These are phyloP conservation scores for Botia almorhae DNA, from an alignment of 2,797 vertebrate genomes.

Conservation along the genomic window DNA sequence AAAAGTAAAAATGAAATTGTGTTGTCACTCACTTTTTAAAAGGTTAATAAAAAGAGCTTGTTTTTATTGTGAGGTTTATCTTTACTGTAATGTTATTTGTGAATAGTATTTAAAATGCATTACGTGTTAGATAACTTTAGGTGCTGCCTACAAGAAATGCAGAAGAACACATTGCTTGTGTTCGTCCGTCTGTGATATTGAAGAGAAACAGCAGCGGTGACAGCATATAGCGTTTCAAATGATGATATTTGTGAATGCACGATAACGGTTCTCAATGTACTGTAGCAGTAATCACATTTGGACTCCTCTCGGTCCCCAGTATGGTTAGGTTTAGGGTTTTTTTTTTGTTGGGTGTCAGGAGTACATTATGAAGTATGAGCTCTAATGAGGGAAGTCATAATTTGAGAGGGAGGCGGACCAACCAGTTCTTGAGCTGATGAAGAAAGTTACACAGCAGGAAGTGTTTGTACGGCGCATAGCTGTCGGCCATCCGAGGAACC, in stretches of 20 bases:
- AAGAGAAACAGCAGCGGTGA: too few relatives aligned
- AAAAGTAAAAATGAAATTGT: background rate
- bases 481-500: background rate
- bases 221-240: background rate
- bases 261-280: background rate
- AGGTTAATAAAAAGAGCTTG: background rate
- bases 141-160: background rate
- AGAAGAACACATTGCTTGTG: too few relatives aligned
- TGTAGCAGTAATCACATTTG: background rate
- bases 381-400: background rate
- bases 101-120: background rate
- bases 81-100: background rate
- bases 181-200: background rate
- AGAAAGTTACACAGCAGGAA: conserved; percentile 41
- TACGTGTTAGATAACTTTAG: background rate
- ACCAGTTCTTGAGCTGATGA: background rate
- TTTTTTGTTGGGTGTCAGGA: background rate
- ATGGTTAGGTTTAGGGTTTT: too few relatives aligned
- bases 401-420: background rate
- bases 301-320: too few relatives aligned
- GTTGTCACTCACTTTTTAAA: background rate
- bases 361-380: background rate
- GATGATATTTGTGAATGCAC: background rate
- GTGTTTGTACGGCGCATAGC: conserved; percentile 12
- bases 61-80: background rate